phyloP scores from a whole-genome alignment of 1,140 invertebrate species.

The Doryteuthis pealeii region DNA sequence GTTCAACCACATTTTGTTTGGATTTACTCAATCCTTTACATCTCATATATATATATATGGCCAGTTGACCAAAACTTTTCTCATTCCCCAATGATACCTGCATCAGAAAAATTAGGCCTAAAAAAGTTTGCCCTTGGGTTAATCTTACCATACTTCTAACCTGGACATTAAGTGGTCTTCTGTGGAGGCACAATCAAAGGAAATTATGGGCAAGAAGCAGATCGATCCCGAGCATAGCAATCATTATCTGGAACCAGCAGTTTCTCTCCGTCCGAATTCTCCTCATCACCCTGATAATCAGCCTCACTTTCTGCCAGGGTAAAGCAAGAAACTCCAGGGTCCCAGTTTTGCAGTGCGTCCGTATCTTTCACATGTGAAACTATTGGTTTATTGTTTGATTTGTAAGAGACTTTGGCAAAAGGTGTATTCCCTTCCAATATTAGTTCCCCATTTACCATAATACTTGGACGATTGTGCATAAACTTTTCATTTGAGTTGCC shows the following conservation, averaged over 20 bases:
- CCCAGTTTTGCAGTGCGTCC: neutral
- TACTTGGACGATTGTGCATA: neutral
- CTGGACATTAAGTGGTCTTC: no score
- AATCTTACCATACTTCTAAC: no score
- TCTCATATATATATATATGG: no score
- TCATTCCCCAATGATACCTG: no score
- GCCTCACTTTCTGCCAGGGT: neutral
- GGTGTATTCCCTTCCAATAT: neutral
- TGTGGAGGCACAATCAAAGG: neutral
- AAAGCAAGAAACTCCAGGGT: constrained; percentile 6
- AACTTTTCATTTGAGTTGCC: neutral
- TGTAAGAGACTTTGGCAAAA: neutral
- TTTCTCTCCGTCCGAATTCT: neutral
- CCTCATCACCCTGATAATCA: neutral
- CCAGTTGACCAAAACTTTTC: no score
- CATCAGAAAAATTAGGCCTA: no score
- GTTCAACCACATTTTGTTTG: no score
- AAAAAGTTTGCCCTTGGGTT: no score
- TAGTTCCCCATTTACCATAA: neutral
- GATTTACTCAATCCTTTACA: no score
- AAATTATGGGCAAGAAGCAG: neutral
- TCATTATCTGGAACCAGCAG: neutral
- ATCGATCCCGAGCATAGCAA: neutral
- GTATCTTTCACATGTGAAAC: neutral
- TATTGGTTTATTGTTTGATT: neutral